phyloP scores from a whole-genome alignment of 2,797 vertebrate species.

The Oophaga sylvatica region DNA sequence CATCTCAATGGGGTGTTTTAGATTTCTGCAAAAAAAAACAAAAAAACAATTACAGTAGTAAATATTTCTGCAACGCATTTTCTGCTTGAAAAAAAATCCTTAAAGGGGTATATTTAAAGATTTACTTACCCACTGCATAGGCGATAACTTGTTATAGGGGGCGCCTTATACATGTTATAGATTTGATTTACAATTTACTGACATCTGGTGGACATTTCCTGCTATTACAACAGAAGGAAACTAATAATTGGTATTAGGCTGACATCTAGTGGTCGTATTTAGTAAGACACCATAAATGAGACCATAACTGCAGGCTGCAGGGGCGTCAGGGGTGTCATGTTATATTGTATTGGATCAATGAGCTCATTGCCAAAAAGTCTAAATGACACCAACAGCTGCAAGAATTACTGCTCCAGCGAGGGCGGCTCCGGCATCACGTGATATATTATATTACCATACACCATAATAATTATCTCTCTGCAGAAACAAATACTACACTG shows the following conservation, averaged over 20 bases:
- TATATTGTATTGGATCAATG: background rate
- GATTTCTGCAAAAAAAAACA: too few species aligned
- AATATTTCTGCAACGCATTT: too few species aligned
- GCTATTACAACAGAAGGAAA: background rate
- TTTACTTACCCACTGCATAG: too few species aligned
- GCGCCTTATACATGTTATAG: too few species aligned
- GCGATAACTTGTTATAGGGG: too few species aligned
- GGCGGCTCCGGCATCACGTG: background rate
- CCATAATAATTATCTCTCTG: background rate
- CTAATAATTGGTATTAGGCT: background rate
- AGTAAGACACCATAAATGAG: background rate
- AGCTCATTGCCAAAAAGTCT: background rate
- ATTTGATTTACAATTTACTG: background rate
- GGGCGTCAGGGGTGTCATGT: background rate
- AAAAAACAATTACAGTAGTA: too few species aligned
- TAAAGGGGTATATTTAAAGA: too few species aligned
- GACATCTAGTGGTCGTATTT: slow-evolving; percentile 7
- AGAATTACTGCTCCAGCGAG: background rate
- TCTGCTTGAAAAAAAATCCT: too few species aligned
- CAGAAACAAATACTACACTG: background rate
- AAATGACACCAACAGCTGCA: background rate
- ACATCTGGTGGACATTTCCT: background rate
- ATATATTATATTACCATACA: background rate
- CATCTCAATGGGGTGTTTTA: too few species aligned
- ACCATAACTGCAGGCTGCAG: too few species aligned